Percentiles rank a stretch among this genome's conserved stretches.
These are phyloP conservation scores for Samia ricini DNA, from an alignment of 1,140 invertebrate species.

Conservation along the genomic window DNA sequence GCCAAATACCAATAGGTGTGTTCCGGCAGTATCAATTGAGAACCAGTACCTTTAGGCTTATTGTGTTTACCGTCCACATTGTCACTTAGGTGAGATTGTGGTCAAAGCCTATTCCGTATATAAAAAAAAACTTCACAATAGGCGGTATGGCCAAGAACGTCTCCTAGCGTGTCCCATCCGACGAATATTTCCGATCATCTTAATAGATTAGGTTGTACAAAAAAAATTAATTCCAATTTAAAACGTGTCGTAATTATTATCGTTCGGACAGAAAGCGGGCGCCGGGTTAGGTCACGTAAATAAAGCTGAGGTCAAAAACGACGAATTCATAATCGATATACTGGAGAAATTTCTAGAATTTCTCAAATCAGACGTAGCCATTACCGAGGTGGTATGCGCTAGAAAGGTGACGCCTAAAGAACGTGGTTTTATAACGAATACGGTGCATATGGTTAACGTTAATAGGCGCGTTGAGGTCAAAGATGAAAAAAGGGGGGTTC, in stretches of 20 bases:
- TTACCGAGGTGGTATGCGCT: neutral
- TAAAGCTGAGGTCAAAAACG: neutral
- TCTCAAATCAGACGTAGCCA: neutral
- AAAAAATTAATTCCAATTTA: neutral
- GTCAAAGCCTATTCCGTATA: no score
- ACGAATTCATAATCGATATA: neutral
- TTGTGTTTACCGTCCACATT: no score
- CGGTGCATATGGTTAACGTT: neutral
- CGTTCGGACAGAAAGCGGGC: neutral
- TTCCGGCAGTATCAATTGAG: no score
- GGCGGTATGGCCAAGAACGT: no score
- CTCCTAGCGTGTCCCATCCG: no score
- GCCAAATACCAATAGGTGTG: no score
- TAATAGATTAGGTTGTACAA: no score
- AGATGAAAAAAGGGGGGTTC: neutral
- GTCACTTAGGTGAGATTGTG: no score
- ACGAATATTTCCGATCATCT: no score
- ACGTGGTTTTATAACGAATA: neutral
- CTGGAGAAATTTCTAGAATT: neutral
- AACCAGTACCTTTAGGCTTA: no score
- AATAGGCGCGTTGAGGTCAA: neutral
- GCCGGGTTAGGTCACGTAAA: slow-evolving; percentile 8
- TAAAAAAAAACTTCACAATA: no score
- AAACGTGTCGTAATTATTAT: neutral
- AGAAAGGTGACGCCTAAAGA: neutral